These are phyloP conservation scores for Nixonia krombeini DNA, from an alignment of 1,140 invertebrate genomes.

Conservation along the genomic window DNA sequence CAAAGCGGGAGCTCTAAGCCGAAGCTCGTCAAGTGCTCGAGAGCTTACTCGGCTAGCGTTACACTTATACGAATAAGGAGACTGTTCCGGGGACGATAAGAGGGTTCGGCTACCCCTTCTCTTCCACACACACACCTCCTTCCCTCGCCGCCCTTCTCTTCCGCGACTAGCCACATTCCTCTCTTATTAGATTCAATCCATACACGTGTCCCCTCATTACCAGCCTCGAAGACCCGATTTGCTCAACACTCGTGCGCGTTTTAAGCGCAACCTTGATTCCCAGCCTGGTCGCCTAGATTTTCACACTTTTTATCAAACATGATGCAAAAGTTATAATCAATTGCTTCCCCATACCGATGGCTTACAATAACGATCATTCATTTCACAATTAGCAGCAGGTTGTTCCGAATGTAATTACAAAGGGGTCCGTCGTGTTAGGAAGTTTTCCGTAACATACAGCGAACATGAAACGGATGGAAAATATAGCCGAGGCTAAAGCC, in stretches of 20 bases:
- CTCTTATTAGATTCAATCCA: conserved; percentile 58
- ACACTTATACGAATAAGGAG: conserved; percentile 56
- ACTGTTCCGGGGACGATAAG: conserved; percentile 37
- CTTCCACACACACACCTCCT: conserved; percentile 35
- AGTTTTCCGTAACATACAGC: too few relatives aligned
- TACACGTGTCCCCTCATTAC: conserved; percentile 26
- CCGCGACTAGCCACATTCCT: conserved; percentile 55
- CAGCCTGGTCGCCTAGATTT: too few relatives aligned
- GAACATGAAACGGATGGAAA: too few relatives aligned
- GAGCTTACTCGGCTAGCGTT: conserved; percentile 71
- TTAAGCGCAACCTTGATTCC: conserved; percentile 19
- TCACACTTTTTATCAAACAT: too few relatives aligned
- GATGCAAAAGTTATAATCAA: too few relatives aligned
- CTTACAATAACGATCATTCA: too few relatives aligned
- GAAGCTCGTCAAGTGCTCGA: conserved; percentile 65
- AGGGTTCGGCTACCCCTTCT: conserved; percentile 35
- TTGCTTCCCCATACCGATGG: too few relatives aligned
- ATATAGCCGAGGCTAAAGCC: too few relatives aligned
- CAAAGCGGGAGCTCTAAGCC: conserved; percentile 64
- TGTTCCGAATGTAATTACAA: too few relatives aligned
- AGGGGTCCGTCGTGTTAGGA: too few relatives aligned
- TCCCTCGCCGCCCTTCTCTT: too few relatives aligned
- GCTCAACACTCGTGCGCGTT: conserved; percentile 9
- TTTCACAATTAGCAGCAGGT: too few relatives aligned
- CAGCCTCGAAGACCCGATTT: conserved; percentile 25